Base-by-base conservation (phyloP, 2,797 vertebrate species). In the Psittacula derbiana region DNA sequence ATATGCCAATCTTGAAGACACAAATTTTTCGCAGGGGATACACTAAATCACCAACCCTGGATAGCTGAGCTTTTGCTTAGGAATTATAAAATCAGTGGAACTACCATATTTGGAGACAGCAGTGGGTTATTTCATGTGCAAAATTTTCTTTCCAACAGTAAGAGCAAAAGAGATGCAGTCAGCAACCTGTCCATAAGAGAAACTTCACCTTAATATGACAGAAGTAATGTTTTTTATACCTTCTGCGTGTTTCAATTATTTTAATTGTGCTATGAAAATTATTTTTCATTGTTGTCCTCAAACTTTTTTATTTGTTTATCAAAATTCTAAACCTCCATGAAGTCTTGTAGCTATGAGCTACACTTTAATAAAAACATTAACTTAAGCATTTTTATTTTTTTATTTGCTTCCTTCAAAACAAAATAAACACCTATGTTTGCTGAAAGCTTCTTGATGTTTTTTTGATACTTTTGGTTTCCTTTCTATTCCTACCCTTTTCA, bases 381-480 rank as follows among this genome's bases (percentile, higher is more conserved):
- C 2, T 24, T 47, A 33, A 57, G 6, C 3, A 12, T 57, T 31
- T 46, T 62, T 76, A 40, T 27, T 67, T 88, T 90, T 84, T 60
- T 3, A 55, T 10, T 12, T 1, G 1, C 25, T 93, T 55, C 8
- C 52, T 19, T 78, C 25, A 30, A 80, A 92, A 47, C 6, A 55
- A 24, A 67, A 28, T 17, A 55, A 80, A 81, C 3, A 27, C 3
- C 7, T 44, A 8, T 50, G 12, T 40, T 47, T 10, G 24, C 27
- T 53, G 13, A 16, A 88, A 61, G 5, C 2, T 52, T 83, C 6
- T 44, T 78, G 4, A 23, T 6, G 36, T 31, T 79, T 70, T 67
- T 74, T 30, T n/a, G 0, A 3, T 55, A 53, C 30, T 55, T 87
- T 70, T 18, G 0, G 1, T 0, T 40, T 92, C 2, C 7, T 64